A percentile compares a stretch with the other conserved stretches of the same genome.
These are phyloP conservation scores for Poecile atricapillus DNA, from an alignment of 2,113 vertebrate species.

Conservation along the genomic window DNA sequence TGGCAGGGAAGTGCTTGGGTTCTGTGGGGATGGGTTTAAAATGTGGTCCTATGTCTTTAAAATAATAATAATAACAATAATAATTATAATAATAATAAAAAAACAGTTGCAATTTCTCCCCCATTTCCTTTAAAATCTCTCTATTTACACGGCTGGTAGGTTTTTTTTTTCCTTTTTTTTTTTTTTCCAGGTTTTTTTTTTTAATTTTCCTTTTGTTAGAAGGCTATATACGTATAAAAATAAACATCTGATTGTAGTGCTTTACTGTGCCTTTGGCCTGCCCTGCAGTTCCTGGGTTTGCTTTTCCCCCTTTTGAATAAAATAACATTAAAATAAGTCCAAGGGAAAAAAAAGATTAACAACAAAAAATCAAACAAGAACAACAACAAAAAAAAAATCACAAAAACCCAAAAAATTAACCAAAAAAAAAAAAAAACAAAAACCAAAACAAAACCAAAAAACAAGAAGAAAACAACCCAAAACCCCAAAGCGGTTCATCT, in stretches of 20 bases:
- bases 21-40: conserved; percentile 71
- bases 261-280: conserved; percentile 73
- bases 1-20: conserved; percentile 1
- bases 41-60: conserved; percentile 89
- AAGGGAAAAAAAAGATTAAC: background rate
- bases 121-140: conserved; percentile 81
- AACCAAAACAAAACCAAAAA: background rate
- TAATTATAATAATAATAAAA: conserved; percentile 50
- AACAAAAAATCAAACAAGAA: background rate
- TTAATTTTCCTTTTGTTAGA: conserved; percentile 79
- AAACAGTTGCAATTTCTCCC: conserved; percentile 64
- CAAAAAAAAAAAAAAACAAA: background rate
- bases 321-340: conserved; percentile 65
- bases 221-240: conserved; percentile 93
- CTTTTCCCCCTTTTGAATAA: conserved; percentile 64
- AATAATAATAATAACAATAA: conserved; percentile 75
- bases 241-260: conserved; percentile 90
- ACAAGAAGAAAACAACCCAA: background rate
- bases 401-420: background rate
- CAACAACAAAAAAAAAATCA: background rate
- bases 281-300: conserved; percentile 68
- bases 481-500: background rate
- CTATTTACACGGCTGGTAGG: conserved; percentile 87
- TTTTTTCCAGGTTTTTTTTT: conserved; percentile 70
- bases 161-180: background rate